These are phyloP conservation scores for Nomada flava DNA, from an alignment of 2,888 invertebrate genomes.

Conservation along the genomic window DNA sequence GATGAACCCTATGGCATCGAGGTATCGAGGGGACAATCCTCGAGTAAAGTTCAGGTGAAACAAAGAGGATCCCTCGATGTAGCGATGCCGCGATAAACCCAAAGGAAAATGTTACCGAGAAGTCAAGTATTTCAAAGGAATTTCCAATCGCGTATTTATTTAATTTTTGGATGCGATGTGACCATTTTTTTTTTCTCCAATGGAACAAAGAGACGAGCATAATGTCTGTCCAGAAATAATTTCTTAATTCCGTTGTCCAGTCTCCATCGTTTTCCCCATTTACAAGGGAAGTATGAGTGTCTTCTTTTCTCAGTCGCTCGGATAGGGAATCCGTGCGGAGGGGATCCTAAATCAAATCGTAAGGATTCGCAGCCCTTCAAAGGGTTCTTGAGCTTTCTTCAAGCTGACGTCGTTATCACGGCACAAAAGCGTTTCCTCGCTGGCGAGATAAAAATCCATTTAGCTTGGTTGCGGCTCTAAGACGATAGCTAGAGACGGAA, in stretches of 20 bases:
- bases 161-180: background rate
- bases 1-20: slow-evolving; percentile 34
- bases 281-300: background rate
- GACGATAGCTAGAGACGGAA: background rate
- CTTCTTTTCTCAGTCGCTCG: background rate
- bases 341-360: slow-evolving; percentile 58
- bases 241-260: background rate
- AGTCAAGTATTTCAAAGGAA: no score
- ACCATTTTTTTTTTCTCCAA: background rate
- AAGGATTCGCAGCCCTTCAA: slow-evolving; percentile 22
- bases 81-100: no score
- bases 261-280: background rate
- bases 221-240: slow-evolving; percentile 18
- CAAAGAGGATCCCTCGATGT: background rate
- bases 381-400: background rate
- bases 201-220: background rate
- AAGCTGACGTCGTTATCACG: background rate
- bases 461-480: slow-evolving; percentile 7
- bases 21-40: background rate
- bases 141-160: background rate
- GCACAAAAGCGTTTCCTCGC: slow-evolving; percentile 25
- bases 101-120: background rate
- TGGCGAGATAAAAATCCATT: slow-evolving; percentile 30
- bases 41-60: slow-evolving; percentile 10
- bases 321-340: background rate